Evolutionary conservation across 2,797 vertebrate genomes (phyloP).

Genomic region (Morelia viridis): DNA sequence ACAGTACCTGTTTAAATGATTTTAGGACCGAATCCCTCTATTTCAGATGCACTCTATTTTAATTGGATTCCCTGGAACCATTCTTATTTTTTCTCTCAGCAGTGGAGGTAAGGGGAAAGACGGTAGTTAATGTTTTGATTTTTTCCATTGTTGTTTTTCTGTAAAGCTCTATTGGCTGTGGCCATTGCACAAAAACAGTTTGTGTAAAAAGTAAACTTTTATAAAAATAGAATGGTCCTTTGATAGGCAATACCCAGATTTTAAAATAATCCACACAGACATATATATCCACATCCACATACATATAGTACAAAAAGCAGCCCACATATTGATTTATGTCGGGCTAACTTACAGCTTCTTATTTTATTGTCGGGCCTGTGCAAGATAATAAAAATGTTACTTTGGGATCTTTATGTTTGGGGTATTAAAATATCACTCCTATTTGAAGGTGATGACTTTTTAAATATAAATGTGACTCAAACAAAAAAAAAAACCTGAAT

Average conservation of each 20-base stretch:
- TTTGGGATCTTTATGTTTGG: constrained; percentile 81
- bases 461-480: constrained; percentile 79
- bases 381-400: constrained; percentile 84
- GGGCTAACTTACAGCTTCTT: constrained; percentile 71
- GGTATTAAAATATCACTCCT: constrained; percentile 80
- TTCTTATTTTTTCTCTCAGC: constrained; percentile 46
- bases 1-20: constrained; percentile 85
- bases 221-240: constrained; percentile 69
- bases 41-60: constrained; percentile 62
- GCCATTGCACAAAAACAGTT: constrained; percentile 75
- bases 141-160: constrained; percentile 34
- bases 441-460: constrained; percentile 75
- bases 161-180: constrained; percentile 67
- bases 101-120: constrained; percentile 59
- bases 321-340: constrained; percentile 69
- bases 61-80: constrained; percentile 67
- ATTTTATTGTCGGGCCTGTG: constrained; percentile 81
- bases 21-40: constrained; percentile 59
- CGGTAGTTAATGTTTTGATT: constrained; percentile 61
- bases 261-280: constrained; percentile 40
- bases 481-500: constrained; percentile 73
- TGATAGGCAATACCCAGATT: constrained; percentile 72
- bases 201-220: constrained; percentile 71
- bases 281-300: neutral
- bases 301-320: constrained; percentile 53